Conservation (phyloP, 1,140 invertebrate species). For the Heliconius himera region DNA sequence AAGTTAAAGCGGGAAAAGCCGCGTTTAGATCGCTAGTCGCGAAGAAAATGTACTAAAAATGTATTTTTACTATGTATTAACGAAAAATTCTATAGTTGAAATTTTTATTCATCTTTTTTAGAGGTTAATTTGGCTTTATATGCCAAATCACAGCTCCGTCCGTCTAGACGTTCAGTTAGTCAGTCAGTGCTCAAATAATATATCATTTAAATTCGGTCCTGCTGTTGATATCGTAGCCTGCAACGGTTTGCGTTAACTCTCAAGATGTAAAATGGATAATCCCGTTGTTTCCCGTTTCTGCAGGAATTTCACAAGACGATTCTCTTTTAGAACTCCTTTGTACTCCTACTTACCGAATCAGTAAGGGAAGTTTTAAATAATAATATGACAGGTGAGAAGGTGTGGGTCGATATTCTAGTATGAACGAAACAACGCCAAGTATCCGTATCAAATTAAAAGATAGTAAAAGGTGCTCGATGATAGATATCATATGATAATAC, state of each 20-base stretch:
- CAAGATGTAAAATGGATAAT: no score
- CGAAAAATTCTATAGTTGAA: background rate
- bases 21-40: no score
- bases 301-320: no score
- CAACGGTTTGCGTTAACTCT: no score
- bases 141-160: background rate
- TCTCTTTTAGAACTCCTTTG: no score
- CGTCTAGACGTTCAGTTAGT: background rate
- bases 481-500: background rate
- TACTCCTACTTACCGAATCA: no score
- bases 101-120: background rate
- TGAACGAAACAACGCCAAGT: background rate
- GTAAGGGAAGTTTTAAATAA: background rate
- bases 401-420: background rate
- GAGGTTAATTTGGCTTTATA: background rate
- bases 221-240: background rate
- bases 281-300: no score
- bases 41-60: no score
- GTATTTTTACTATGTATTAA: no score
- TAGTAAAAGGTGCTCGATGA: background rate
- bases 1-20: no score
- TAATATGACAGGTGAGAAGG: background rate
- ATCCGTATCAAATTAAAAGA: background rate
- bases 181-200: background rate
- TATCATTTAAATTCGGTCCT: background rate